Conservation (phyloP, 2,888 invertebrate genomes). For the Cosmia trapezina region DNA sequence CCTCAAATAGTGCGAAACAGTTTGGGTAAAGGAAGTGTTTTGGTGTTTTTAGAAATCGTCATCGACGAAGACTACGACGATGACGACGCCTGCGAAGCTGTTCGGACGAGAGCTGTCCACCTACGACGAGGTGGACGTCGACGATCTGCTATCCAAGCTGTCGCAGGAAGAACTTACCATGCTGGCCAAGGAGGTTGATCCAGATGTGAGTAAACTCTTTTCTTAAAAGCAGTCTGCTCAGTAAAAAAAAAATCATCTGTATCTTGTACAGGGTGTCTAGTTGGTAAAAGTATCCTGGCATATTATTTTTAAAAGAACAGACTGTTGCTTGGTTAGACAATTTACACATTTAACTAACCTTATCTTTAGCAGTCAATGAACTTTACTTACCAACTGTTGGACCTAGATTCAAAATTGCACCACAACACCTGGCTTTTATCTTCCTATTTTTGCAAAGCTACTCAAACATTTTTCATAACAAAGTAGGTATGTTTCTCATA, state of each 20-base stretch:
- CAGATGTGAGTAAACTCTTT: slow-evolving; percentile 95
- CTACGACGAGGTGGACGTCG: slow-evolving; percentile 98
- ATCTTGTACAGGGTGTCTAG: neutral
- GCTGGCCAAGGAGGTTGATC: slow-evolving; percentile 99
- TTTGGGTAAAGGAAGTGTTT: slow-evolving; percentile 72
- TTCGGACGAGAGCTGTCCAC: slow-evolving; percentile 97
- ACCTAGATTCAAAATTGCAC: neutral
- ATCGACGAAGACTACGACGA: slow-evolving; percentile 96
- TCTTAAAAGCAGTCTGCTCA: neutral
- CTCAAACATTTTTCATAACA: slow-evolving; percentile 12
- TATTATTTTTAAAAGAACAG: neutral
- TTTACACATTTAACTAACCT: slow-evolving; percentile 17
- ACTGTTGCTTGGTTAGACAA: slow-evolving; percentile 3
- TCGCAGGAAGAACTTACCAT: slow-evolving; percentile 99
- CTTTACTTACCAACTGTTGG: slow-evolving; percentile 19
- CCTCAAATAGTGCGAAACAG: slow-evolving; percentile 56
- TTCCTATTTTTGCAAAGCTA: neutral
- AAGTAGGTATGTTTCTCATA: slow-evolving; percentile 20
- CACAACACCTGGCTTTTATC: neutral
- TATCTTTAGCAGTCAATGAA: slow-evolving; percentile 39
- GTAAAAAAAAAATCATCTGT: neutral
- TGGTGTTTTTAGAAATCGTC: slow-evolving; percentile 95
- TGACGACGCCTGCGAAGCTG: slow-evolving; percentile 97
- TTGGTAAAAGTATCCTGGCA: neutral
- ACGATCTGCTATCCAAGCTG: slow-evolving; percentile 97